Conservation (phyloP, 2,888 invertebrate genomes). For the Oconnorella tubifera region DNA sequence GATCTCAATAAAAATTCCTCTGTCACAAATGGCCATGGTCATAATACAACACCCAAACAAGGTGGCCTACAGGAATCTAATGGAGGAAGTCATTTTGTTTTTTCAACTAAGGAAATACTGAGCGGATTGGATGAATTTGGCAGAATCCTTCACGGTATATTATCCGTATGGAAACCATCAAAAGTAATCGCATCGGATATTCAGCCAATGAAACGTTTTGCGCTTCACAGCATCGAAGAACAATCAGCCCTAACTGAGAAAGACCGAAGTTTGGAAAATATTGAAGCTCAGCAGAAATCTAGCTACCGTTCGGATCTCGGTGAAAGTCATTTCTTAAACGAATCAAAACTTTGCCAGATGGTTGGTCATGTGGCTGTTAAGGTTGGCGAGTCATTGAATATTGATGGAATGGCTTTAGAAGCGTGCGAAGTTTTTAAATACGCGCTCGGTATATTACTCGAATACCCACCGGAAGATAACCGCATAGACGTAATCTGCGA, state of each 20-base stretch:
- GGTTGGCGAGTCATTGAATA: slow-evolving; percentile 17
- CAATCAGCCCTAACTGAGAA: background rate
- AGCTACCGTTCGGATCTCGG: background rate
- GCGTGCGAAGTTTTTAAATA: slow-evolving; percentile 33
- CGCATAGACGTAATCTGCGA: slow-evolving; percentile 36
- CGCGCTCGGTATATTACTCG: slow-evolving; percentile 28
- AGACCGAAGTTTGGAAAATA: background rate
- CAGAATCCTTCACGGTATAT: background rate
- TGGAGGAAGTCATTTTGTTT: no score
- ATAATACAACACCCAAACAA: no score
- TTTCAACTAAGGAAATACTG: background rate
- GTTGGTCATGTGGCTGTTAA: slow-evolving; percentile 8
- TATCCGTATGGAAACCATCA: background rate
- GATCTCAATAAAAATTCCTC: background rate
- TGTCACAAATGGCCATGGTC: no score
- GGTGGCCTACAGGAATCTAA: no score
- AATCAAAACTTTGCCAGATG: slow-evolving; percentile 15
- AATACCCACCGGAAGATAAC: slow-evolving; percentile 34
- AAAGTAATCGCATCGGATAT: background rate
- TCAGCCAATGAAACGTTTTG: no score
- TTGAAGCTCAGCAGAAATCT: no score
- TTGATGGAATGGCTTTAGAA: slow-evolving; percentile 7
- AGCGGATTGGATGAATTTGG: background rate
- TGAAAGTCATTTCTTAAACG: background rate
- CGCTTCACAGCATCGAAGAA: background rate